Evolutionary conservation across 2,113 vertebrate genomes (phyloP).

Genomic region (Chaetodon auriga): DNA sequence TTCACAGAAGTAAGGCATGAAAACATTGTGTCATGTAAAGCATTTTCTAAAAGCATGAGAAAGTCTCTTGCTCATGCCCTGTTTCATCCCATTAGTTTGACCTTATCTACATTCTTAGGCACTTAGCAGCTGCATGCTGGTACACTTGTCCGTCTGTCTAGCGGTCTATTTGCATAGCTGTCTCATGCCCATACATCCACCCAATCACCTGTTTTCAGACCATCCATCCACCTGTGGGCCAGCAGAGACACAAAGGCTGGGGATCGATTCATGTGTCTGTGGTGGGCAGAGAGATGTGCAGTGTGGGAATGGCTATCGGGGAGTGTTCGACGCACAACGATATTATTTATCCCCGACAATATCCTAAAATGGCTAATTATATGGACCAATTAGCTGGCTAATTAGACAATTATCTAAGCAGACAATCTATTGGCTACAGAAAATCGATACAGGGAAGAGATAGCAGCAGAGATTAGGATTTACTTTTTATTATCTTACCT

Average conservation of each 20-base stretch:
- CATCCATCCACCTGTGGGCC: slow-evolving; percentile 42
- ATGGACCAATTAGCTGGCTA: slow-evolving; percentile 82
- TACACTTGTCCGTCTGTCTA: background rate
- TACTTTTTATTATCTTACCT: slow-evolving; percentile 56
- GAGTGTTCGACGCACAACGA: slow-evolving; percentile 75
- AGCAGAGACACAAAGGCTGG: slow-evolving; percentile 31
- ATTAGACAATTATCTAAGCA: slow-evolving; percentile 86
- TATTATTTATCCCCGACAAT: slow-evolving; percentile 84
- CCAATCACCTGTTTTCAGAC: slow-evolving; percentile 5
- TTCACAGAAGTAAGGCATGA: too few relatives aligned
- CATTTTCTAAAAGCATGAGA: background rate
- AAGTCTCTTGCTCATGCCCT: background rate
- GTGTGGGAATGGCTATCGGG: slow-evolving; percentile 60
- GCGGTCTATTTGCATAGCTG: background rate
- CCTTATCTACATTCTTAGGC: background rate
- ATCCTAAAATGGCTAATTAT: slow-evolving; percentile 88
- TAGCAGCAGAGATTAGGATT: slow-evolving; percentile 67
- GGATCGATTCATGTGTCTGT: slow-evolving; percentile 74
- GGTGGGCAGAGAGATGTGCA: slow-evolving; percentile 64
- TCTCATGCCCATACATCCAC: background rate
- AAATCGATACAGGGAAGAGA: slow-evolving; percentile 76
- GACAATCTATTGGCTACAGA: slow-evolving; percentile 78
- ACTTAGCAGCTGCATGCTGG: background rate
- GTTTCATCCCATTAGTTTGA: background rate
- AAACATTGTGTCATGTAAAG: background rate